Evolutionary conservation across 2,888 invertebrate species (phyloP), one percentile per base, ranked within the genome.

Genomic region (Macrophya alboannulata): DNA sequence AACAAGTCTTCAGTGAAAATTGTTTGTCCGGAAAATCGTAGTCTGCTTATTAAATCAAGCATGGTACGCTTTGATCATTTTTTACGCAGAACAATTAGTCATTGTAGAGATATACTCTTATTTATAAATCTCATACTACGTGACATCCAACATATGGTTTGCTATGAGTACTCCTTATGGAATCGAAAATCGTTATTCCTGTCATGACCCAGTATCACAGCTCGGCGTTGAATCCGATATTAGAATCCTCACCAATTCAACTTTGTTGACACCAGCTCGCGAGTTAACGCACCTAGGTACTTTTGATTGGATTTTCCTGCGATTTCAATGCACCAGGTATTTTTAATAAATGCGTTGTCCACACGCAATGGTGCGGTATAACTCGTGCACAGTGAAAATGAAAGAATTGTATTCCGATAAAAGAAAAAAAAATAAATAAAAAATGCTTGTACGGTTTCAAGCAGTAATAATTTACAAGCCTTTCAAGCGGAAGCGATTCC

Each of bases 121-220:
- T 12, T 65, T 10, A 15, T 15, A 31, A 31, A 21, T 65, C 5
- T 10, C 21, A 25, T 2, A 31, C 10, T 65, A 31, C 15, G 31
- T 65, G 25, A 65, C 15, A 31, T 37, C 3, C 59, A 5, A 65
- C 12, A 12, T 15, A 65, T 31, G 31, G 65, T 65, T 15, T 4
- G 5, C 31, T 10, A 15, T 21, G 1, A 65, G 15, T 65, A 31
- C 31, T 65, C 15, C 37, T 21, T 65, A 65, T 65, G 31, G 31
- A 65, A 65, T 37, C 15, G 65, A 31, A 65, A 65, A 65, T 65
- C 65, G 31, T 65, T 65, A 65, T 65, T 31, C 65, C 65, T 15
- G 31, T 31, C 15, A 65, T 65, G 31, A 65, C 37, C 65, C 31
- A 31, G 15, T 65, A 65, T 31, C 65, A 65, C 65, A 37, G 65